A percentile compares a stretch with the other conserved stretches of the same genome.
These are phyloP conservation scores for Anabacerthia variegaticeps DNA, from an alignment of 2,797 vertebrate species.

Conservation along the genomic window DNA sequence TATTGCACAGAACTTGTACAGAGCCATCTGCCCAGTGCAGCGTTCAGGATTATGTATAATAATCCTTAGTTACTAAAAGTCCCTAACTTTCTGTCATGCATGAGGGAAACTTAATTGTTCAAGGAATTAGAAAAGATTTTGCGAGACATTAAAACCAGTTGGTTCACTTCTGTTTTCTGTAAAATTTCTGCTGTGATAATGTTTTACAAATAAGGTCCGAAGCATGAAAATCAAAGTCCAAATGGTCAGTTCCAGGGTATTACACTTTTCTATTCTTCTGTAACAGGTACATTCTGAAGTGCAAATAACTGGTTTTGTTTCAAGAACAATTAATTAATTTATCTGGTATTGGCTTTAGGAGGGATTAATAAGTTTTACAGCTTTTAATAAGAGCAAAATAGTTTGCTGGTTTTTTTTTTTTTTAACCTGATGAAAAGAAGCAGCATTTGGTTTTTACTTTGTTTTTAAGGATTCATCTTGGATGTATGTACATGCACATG, in stretches of 20 bases:
- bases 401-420: background rate
- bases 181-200: background rate
- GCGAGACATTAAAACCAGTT: background rate
- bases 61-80: background rate
- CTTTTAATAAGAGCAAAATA: background rate
- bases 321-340: background rate
- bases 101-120: background rate
- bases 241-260: background rate
- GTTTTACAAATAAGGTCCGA: background rate
- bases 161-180: background rate
- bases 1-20: background rate
- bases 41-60: background rate
- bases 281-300: background rate
- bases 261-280: background rate
- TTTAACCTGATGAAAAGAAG: background rate
- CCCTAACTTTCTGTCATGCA: background rate
- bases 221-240: background rate
- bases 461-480: background rate
- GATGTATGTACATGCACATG: fast-evolving
- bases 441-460: background rate
- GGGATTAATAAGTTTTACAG: background rate
- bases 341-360: background rate
- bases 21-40: background rate
- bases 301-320: background rate
- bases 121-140: background rate